Conservation (phyloP, 2,797 vertebrate genomes). For the Anas georgica region DNA sequence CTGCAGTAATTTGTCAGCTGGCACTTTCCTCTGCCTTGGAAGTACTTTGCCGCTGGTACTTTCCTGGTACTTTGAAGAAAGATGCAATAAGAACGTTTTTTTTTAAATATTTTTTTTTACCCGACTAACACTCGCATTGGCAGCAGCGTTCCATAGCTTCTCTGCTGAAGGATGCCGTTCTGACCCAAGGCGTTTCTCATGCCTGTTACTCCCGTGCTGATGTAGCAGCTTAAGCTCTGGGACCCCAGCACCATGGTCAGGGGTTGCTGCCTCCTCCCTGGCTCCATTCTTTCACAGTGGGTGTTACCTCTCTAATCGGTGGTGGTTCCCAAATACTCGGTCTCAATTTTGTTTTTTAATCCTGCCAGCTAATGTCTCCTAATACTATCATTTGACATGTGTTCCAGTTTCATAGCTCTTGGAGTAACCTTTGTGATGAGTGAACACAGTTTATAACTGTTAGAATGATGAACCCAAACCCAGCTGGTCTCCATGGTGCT, state of each 20-base stretch:
- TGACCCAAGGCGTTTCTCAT: too few species aligned
- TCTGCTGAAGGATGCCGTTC: too few species aligned
- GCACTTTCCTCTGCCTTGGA: neutral
- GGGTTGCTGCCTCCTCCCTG: too few species aligned
- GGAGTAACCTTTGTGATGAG: neutral
- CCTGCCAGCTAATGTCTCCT: neutral
- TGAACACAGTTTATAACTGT: neutral
- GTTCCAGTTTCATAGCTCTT: neutral
- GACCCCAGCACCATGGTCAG: too few species aligned
- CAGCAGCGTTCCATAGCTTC: too few species aligned
- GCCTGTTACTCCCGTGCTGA: too few species aligned
- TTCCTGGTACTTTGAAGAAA: too few species aligned
- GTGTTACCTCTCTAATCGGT: neutral
- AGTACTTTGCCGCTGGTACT: too few species aligned
- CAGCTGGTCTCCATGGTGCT: neutral
- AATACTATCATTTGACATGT: neutral
- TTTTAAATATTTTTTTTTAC: too few species aligned
- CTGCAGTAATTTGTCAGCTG: neutral
- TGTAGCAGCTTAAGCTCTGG: too few species aligned
- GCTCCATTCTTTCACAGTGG: neutral
- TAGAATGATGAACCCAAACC: neutral
- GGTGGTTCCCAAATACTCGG: neutral
- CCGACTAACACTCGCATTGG: too few species aligned
- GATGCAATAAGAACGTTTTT: too few species aligned
- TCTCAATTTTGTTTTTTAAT: neutral